phyloP scores from a whole-genome alignment of 1,140 invertebrate genomes.

The Xylocopa sonorina region DNA sequence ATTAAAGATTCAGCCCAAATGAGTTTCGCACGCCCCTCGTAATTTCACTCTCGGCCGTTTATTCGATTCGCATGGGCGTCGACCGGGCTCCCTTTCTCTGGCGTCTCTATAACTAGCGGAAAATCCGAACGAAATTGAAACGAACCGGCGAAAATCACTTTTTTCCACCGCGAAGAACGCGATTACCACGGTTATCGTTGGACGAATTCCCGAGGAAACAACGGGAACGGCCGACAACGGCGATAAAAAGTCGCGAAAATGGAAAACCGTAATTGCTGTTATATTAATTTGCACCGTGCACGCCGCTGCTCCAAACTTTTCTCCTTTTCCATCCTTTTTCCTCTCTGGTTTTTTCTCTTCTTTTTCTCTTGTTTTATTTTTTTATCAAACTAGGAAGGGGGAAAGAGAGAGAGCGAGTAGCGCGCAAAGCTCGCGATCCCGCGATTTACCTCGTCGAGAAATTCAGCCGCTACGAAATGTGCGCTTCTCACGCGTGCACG shows the following conservation, averaged over 20 bases:
- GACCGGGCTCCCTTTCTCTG: neutral
- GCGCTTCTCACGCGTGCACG: conserved; percentile 37
- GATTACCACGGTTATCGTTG: conserved; percentile 13
- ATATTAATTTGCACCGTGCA: conserved; percentile 31
- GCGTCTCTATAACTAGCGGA: neutral
- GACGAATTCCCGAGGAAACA: neutral
- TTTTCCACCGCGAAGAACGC: conserved; percentile 1
- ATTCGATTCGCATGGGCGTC: conserved; percentile 37
- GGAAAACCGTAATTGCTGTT: conserved; percentile 43
- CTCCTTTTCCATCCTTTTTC: neutral
- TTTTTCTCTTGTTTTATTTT: neutral
- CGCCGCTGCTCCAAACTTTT: neutral
- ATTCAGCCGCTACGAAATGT: conserved; percentile 35
- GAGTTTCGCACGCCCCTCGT: conserved; percentile 66
- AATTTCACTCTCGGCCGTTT: conserved; percentile 54
- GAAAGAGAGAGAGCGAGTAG: conserved; percentile 1
- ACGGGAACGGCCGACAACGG: neutral
- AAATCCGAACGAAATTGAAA: neutral
- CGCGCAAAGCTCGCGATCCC: conserved; percentile 3
- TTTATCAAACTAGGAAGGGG: conserved; percentile 22
- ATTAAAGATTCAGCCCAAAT: conserved; percentile 69
- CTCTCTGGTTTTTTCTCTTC: neutral
- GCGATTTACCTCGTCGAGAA: conserved; percentile 39
- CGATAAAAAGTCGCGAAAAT: conserved; percentile 15
- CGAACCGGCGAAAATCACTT: neutral